A percentile compares a stretch with the other conserved stretches of the same genome.
phyloP scores from a whole-genome alignment of 2,797 vertebrate genomes.

The Ciconia nigra region DNA sequence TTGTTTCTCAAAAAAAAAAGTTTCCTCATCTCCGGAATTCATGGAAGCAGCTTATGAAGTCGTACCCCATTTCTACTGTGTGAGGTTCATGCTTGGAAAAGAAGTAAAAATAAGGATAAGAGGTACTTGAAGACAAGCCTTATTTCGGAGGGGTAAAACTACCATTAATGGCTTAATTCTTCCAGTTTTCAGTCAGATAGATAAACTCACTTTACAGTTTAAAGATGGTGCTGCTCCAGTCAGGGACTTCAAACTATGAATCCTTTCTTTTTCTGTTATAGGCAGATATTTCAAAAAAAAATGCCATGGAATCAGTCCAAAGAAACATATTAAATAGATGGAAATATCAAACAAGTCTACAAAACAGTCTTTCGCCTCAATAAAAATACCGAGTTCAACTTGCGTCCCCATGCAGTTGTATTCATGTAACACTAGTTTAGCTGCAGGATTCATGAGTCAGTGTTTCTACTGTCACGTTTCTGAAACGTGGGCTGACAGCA shows the following conservation, averaged over 20 bases:
- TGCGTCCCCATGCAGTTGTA: not conserved
- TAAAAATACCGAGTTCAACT: not conserved
- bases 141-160: not conserved
- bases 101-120: not conserved
- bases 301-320: not conserved
- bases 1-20: not conserved
- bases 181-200: not conserved
- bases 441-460: slow-evolving; percentile 21
- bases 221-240: not conserved
- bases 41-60: not conserved
- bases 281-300: not conserved
- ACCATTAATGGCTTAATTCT: not conserved
- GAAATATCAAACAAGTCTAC: not conserved
- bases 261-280: not conserved
- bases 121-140: not conserved
- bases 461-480: slow-evolving; percentile 49
- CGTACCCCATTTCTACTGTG: not conserved
- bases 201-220: not conserved
- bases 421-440: not conserved
- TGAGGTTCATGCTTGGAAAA: not conserved
- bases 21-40: not conserved
- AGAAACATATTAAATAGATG: not conserved
- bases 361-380: not conserved
- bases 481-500: slow-evolving; percentile 22
- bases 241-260: not conserved